Base-by-base conservation (phyloP, 2,888 invertebrate species). In the Patella depressa region DNA sequence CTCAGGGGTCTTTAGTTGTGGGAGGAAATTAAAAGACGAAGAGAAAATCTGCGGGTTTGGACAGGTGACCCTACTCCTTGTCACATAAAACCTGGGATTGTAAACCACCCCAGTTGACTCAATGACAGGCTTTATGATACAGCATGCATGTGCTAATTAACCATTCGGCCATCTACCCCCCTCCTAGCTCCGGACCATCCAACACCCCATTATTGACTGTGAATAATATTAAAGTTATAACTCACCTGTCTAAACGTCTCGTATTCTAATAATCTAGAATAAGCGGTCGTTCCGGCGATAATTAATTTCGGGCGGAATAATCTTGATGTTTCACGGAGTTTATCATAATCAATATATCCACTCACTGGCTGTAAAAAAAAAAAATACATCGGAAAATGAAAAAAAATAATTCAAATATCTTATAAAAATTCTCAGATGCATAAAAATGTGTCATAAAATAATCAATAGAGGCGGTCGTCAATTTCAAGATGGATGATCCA, bases 331-430 rank as follows among this genome's bases (percentile, higher is more conserved):
- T 95, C 95, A 7, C 95, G 95, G 73, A 99, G 92, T 89, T 94
- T 94, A 81, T 98, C 97, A 89, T 99, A 99, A 92, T 99, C 98
- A 83, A 99, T 98, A 0, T 96, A 91, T 29, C 98, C 98, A 29
- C 96, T 96, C 81, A 93, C 92, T 1, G 95, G 94, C 90, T 97
- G 92, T 14, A 92, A 89, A 71, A 72, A 45, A 71, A 72, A 45
- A 45, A 54, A 71, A 3, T 17, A 9, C 11, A 73, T 12, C 54
- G 12, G 65, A 19, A 9, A 12, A 65, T 19, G 1, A 4, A 12
- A 11, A 19, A 19, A 19, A n/a, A 65, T 65, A n/a, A 65, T 65
- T n/a, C 1, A 12, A 9, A 19, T 65, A 65, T 19, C 14, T 12
- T 65, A 19, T 65, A 19, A 19, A 19, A 65, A 65, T 19, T 9